These are phyloP conservation scores for Tipula confusa DNA, from an alignment of 2,888 invertebrate species.

Conservation along the genomic window DNA sequence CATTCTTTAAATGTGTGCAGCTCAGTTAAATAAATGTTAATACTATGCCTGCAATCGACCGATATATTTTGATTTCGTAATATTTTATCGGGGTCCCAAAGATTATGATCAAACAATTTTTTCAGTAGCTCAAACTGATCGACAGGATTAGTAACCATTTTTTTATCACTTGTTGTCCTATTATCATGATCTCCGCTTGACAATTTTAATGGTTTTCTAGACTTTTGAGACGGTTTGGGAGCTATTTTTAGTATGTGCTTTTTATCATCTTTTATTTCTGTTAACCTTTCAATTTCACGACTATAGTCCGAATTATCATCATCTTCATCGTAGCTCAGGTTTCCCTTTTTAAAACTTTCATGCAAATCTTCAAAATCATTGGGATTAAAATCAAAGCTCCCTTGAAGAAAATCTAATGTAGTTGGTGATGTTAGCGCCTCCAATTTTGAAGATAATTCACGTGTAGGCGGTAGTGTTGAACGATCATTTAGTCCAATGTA, in stretches of 20 bases:
- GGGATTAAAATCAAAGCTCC: slow-evolving; percentile 47
- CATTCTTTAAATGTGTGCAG: slow-evolving; percentile 60
- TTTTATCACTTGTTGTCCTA: background rate
- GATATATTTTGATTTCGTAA: slow-evolving; percentile 47
- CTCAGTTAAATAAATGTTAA: slow-evolving; percentile 56
- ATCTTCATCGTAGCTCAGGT: slow-evolving; percentile 41
- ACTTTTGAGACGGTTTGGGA: slow-evolving; percentile 34
- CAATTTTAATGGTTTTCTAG: background rate
- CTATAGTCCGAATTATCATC: slow-evolving; percentile 39
- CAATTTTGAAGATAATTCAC: background rate
- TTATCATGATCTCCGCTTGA: background rate
- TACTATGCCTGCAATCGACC: slow-evolving; percentile 54
- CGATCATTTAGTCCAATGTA: background rate
- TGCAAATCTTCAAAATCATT: slow-evolving; percentile 47
- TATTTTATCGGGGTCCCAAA: slow-evolving; percentile 44
- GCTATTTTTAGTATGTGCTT: slow-evolving; percentile 36
- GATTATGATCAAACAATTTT: slow-evolving; percentile 42
- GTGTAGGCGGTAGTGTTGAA: background rate
- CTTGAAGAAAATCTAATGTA: slow-evolving; percentile 34
- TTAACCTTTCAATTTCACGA: slow-evolving; percentile 30
- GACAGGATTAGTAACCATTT: slow-evolving; percentile 36
- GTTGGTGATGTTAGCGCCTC: background rate
- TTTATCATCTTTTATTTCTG: slow-evolving; percentile 26
- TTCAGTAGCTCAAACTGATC: background rate
- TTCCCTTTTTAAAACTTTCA: slow-evolving; percentile 42